Base-by-base conservation (phyloP, 2,888 invertebrate species). In the Mermis nigrescens region DNA sequence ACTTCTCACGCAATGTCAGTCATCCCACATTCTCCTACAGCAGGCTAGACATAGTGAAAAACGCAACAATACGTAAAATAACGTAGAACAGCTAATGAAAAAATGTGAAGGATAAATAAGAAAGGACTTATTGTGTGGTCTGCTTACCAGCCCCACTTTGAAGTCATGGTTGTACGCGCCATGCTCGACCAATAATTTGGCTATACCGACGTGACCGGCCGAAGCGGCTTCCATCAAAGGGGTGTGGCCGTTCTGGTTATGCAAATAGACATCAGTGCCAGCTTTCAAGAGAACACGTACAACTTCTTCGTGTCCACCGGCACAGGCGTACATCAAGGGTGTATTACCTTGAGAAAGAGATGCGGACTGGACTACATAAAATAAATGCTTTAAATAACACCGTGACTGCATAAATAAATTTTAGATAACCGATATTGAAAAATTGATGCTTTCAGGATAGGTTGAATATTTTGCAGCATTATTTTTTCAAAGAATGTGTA, bases 171-270 rank as follows among this genome's bases (percentile, higher is more conserved):
- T 22, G 12, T 79, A 94, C 64, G 94, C 94, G 63, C 94, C 94
- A 76, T 88, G 83, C 67, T 86, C 83, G 58, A 94, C 79, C 57
- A 94, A 80, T 71, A 91, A 83, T 79, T 70, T 59, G 55, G 74
- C 74, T 22, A 74, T 62, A 7, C 24, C 53, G 26, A 62, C 61
- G 52, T 62, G 56, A 24, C 62, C 62, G n/a, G 72, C 72, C 62
- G 71, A 72, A 48, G 75, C 73, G 12, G 75, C 76, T 65, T 78
- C 77, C 77, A 78, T 78, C 61, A 78, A 69, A 53, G 95, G 94
- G 62, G 94, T 95, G 78, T 98, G 98, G 2, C 95, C 95, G 76
- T 94, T 95, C 78, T 94, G 94, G 77, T 98, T 98, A 77, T 95
- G 92, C 77, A 91, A 90, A 77, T 94, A 92, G 46, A 95, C 89